These are phyloP conservation scores for Cryptotis parvus DNA, from an alignment of 2,113 vertebrate species.

Conservation along the genomic window DNA sequence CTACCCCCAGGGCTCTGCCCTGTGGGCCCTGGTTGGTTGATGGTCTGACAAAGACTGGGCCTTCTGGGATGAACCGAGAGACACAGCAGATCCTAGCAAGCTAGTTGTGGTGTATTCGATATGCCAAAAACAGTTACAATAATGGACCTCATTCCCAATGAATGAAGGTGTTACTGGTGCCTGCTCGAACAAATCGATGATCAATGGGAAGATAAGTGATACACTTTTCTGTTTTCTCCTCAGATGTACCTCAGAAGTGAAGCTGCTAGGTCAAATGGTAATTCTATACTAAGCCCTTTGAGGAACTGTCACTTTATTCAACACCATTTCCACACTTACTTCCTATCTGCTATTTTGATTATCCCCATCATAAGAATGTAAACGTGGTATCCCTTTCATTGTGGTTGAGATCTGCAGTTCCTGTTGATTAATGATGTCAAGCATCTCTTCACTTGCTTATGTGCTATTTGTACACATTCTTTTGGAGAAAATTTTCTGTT, in stretches of 20 bases:
- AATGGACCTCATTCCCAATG: too few relatives aligned
- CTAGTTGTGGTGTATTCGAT: too few relatives aligned
- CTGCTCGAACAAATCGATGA: too few relatives aligned
- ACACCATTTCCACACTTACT: background rate
- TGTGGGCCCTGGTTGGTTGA: too few relatives aligned
- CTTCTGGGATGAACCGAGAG: too few relatives aligned
- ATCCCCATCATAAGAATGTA: background rate
- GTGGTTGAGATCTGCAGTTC: conserved; percentile 1
- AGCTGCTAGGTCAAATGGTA: background rate
- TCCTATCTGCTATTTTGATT: background rate
- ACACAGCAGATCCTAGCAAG: too few relatives aligned
- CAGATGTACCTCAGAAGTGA: background rate
- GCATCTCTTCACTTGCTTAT: background rate
- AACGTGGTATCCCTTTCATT: background rate
- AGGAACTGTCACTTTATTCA: background rate
- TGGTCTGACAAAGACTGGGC: too few relatives aligned
- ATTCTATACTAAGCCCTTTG: background rate
- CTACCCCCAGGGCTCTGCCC: too few relatives aligned
- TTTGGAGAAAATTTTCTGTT: background rate
- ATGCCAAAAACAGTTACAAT: too few relatives aligned
- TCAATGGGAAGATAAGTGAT: too few relatives aligned
- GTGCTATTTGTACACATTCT: background rate
- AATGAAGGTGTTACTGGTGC: too few relatives aligned
- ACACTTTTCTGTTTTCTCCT: background rate
- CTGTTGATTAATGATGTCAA: background rate